Evolutionary conservation across 2,888 invertebrate species (phyloP), one percentile per base, ranked within the genome.

Genomic region (Tetheella fluctuosa): DNA sequence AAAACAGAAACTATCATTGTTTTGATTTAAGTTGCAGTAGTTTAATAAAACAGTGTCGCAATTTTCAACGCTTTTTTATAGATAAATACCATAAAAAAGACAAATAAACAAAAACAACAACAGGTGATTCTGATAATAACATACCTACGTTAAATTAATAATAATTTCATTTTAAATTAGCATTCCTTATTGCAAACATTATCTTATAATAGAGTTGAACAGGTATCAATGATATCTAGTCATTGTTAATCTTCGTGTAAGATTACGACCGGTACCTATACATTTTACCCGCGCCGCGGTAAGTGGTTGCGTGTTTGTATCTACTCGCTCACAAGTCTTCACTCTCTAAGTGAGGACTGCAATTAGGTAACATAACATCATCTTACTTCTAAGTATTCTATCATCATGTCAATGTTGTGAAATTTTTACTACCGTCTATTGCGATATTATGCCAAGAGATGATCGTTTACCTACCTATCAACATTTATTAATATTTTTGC

Each of bases 291-390:
- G 60, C 59, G 59, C 52, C 63, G 77, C 75, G 78, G 78, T 77
- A 77, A 68, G 64, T 62, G 61, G 64, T 84, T 79, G 84, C 84
- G 77, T 83, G 81, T 68, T 64, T 69, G 20, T 37, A 34, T 37
- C 34, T 34, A 34, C 34, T 34, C 55, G 34, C 65, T 66, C 59
- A 55, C 57, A 63, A 64, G 59, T 65, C 63, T 64, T 71, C 73
- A 78, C 81, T 83, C 84, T 84, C 80, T 76, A 78, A 70, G 65
- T 72, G 67, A 77, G 65, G 74, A 64, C 63, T 64, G 76, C 77
- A 84, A 85, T 84, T 83, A 83, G 78, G 78, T 81, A 85, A 85
- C 80, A 77, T 76, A 80, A 77, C 76, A 78, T 80, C 80, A 81
- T 81, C 76, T 79, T 77, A 73, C 75, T 77, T 74, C 70, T 75